Evolutionary conservation across 1,140 invertebrate species (phyloP).

Genomic region (Trichogramma pretiosum): DNA sequence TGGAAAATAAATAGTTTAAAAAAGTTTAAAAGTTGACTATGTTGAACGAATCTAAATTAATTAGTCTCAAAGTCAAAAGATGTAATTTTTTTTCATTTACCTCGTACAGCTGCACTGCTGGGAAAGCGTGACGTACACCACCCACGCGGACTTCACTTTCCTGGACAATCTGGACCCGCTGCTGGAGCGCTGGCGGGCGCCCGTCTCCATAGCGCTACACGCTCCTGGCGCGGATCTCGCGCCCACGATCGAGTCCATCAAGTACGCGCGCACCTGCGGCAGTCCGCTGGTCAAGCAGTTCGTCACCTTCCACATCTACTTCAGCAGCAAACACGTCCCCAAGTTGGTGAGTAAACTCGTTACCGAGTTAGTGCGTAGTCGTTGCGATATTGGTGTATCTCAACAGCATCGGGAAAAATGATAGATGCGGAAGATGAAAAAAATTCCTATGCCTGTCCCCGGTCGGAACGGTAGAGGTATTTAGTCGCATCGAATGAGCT

Average conservation of each 20-base stretch:
- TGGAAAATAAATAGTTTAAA: no score
- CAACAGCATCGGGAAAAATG: no score
- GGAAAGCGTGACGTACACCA: conserved; percentile 83
- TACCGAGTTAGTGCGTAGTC: no score
- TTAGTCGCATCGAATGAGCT: no score
- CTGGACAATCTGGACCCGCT: conserved; percentile 80
- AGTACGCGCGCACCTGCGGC: conserved; percentile 50
- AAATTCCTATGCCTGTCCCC: no score
- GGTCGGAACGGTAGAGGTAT: no score
- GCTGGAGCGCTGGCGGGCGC: conserved; percentile 61
- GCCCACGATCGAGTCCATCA: conserved; percentile 49
- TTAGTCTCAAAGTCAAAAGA: no score
- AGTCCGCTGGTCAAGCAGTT: conserved; percentile 59
- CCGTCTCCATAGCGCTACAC: conserved; percentile 61
- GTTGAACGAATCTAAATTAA: no score
- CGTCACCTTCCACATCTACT: conserved; percentile 81
- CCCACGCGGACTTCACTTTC: conserved; percentile 85
- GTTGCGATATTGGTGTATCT: not conserved
- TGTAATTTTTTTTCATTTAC: not conserved
- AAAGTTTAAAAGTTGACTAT: no score
- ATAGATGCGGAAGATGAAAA: no score
- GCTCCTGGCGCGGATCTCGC: conserved; percentile 59
- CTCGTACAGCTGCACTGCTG: conserved; percentile 50
- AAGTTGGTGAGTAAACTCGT: conserved; percentile 56
- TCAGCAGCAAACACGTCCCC: conserved; percentile 75